Conservation (phyloP, 1,140 invertebrate species). For the Drosophila tani region DNA sequence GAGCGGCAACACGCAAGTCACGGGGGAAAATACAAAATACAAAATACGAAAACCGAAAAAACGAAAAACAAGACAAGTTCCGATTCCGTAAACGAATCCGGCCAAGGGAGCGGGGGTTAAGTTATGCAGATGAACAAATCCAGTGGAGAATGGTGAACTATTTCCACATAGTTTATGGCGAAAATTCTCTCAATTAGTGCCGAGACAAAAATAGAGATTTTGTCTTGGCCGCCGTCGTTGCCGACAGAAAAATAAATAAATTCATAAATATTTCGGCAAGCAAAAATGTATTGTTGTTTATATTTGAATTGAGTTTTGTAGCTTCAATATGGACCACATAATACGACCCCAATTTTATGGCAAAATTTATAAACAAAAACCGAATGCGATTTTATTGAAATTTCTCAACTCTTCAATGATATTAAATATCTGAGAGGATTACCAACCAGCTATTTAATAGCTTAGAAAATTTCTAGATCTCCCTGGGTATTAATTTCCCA, state of each 20-base stretch:
- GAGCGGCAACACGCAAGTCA: conserved; percentile 50
- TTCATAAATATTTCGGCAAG: conserved; percentile 44
- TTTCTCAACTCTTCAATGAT: not conserved
- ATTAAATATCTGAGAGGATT: conserved; percentile 6
- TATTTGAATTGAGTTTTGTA: conserved; percentile 32
- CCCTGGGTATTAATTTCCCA: not conserved
- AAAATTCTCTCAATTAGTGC: conserved; percentile 54
- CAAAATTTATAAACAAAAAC: conserved; percentile 16
- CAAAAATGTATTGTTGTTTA: conserved; percentile 41
- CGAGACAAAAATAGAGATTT: conserved; percentile 42
- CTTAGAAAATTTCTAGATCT: not conserved
- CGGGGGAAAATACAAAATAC: conserved; percentile 16
- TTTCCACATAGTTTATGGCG: conserved; percentile 51
- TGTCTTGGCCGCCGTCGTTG: conserved; percentile 19
- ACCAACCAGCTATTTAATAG: not conserved
- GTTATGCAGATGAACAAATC: conserved; percentile 54
- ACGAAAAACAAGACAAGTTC: conserved; percentile 7
- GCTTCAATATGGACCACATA: conserved; percentile 43
- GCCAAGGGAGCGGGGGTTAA: conserved; percentile 26
- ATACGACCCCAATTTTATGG: conserved; percentile 21
- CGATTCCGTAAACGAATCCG: conserved; percentile 1
- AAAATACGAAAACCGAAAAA: conserved; percentile 4
- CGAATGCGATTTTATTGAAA: conserved; percentile 13
- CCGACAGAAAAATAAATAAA: conserved; percentile 26
- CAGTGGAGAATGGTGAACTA: conserved; percentile 33